phyloP scores from a whole-genome alignment of 1,140 invertebrate species.

The Drosophila guanche region DNA sequence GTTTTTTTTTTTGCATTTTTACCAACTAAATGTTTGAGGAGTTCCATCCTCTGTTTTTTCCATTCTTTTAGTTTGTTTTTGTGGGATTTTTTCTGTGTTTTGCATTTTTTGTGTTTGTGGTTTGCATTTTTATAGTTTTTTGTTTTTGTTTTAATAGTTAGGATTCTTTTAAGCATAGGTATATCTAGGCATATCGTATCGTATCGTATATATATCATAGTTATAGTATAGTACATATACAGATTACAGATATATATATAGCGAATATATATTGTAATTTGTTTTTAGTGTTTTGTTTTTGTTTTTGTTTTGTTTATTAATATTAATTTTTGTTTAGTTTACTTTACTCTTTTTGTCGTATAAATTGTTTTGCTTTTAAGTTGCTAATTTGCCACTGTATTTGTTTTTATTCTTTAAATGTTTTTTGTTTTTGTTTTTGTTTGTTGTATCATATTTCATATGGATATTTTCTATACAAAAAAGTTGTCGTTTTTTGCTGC shows the following conservation, averaged over 20 bases:
- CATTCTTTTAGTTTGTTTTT: conserved; percentile 58
- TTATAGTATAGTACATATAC: conserved; percentile 70
- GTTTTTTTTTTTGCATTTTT: conserved; percentile 32
- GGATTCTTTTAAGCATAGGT: conserved; percentile 70
- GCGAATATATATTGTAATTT: conserved; percentile 55
- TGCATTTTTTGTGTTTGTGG: conserved; percentile 8
- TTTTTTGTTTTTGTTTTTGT: conserved; percentile 18
- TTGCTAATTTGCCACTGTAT: conserved; percentile 56
- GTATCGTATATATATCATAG: conserved; percentile 26
- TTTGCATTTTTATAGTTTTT: conserved; percentile 35
- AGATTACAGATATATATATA: conserved; percentile 66
- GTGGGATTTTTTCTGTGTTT: conserved; percentile 27
- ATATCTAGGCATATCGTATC: conserved; percentile 42
- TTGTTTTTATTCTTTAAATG: conserved; percentile 34
- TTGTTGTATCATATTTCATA: conserved; percentile 32
- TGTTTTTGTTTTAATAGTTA: conserved; percentile 60
- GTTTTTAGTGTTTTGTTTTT: conserved; percentile 47
- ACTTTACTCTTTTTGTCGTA: conserved; percentile 34
- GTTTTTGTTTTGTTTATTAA: conserved; percentile 38
- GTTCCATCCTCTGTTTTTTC: conserved; percentile 27
- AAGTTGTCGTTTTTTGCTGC: conserved; percentile 42
- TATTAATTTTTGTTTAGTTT: conserved; percentile 45
- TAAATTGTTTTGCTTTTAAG: conserved; percentile 48
- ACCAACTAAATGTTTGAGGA: conserved; percentile 45
- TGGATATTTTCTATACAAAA: conserved; percentile 60